These are phyloP conservation scores for Myzus persicae DNA, from an alignment of 1,140 invertebrate genomes.

Conservation along the genomic window DNA sequence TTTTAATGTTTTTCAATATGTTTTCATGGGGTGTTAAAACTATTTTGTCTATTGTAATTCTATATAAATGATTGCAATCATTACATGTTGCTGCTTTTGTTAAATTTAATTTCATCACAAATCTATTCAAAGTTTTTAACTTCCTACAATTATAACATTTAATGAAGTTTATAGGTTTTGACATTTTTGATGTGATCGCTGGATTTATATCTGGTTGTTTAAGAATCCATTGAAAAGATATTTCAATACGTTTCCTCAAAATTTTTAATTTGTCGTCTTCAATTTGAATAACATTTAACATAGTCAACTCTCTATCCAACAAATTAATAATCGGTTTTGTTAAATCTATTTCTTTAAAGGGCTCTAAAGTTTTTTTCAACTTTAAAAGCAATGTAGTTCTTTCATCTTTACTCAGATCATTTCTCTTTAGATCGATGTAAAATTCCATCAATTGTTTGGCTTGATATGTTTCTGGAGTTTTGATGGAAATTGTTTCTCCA, in stretches of 20 bases:
- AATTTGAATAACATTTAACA: conserved; percentile 67
- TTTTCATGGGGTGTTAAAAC: conserved; percentile 60
- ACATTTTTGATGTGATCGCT: conserved; percentile 27
- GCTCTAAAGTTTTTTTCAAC: conserved; percentile 69
- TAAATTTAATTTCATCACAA: conserved; percentile 54
- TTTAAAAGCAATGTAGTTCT: conserved; percentile 70
- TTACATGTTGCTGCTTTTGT: conserved; percentile 59
- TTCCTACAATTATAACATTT: conserved; percentile 59
- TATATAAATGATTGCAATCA: conserved; percentile 59
- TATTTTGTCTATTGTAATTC: conserved; percentile 59
- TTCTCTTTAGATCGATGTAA: conserved; percentile 68
- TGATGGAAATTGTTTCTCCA: conserved; percentile 70
- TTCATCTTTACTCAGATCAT: conserved; percentile 66
- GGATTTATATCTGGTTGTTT: conserved; percentile 60
- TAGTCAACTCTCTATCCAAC: conserved; percentile 71
- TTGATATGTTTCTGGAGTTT: conserved; percentile 72
- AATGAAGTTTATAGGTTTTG: conserved; percentile 29
- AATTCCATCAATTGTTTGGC: conserved; percentile 70
- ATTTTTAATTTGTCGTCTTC: conserved; percentile 67
- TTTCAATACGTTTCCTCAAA: conserved; percentile 69
- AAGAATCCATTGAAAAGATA: conserved; percentile 59
- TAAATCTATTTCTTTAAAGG: conserved; percentile 65
- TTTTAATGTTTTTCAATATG: conserved; percentile 59
- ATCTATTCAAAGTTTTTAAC: conserved; percentile 57
- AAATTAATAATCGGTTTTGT: conserved; percentile 69